Percentiles rank a stretch among this genome's conserved stretches.
phyloP scores from a whole-genome alignment of 2,113 vertebrate species.

The Nipponia nippon region DNA sequence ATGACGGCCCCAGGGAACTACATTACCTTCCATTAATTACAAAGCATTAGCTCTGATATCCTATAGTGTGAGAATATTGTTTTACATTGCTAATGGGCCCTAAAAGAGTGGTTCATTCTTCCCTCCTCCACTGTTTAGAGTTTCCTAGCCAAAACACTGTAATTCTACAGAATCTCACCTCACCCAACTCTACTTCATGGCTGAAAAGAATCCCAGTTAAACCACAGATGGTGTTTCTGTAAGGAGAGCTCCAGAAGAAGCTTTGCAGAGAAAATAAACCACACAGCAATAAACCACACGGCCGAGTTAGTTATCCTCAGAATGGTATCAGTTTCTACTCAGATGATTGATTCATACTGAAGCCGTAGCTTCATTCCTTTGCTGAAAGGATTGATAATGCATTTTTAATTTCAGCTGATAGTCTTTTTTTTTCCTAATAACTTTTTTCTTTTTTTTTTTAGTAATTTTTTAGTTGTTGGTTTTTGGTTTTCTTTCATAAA shows the following conservation, averaged over 20 bases:
- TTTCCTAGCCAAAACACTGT: not conserved
- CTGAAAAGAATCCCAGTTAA: not conserved
- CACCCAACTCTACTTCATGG: not conserved
- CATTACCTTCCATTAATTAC: not conserved
- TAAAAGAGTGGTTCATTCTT: not conserved
- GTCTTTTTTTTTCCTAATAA: not conserved
- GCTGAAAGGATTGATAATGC: not conserved
- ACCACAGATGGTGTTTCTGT: not conserved
- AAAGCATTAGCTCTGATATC: not conserved
- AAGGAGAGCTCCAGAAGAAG: not conserved
- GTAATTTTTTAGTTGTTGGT: not conserved
- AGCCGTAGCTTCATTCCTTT: not conserved
- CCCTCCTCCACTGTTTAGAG: not conserved
- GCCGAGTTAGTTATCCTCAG: not conserved
- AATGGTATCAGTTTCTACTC: not conserved
- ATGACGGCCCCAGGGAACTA: not conserved
- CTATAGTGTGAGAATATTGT: not conserved
- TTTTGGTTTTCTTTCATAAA: not conserved
- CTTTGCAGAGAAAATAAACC: constrained; percentile 15
- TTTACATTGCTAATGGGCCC: not conserved
- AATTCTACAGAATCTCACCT: not conserved
- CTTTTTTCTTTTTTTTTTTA: not conserved
- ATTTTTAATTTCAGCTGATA: not conserved
- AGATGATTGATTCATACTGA: not conserved
- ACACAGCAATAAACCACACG: not conserved